These are phyloP conservation scores for Patella ulyssiponensis DNA, from an alignment of 2,888 invertebrate species.

Conservation along the genomic window DNA sequence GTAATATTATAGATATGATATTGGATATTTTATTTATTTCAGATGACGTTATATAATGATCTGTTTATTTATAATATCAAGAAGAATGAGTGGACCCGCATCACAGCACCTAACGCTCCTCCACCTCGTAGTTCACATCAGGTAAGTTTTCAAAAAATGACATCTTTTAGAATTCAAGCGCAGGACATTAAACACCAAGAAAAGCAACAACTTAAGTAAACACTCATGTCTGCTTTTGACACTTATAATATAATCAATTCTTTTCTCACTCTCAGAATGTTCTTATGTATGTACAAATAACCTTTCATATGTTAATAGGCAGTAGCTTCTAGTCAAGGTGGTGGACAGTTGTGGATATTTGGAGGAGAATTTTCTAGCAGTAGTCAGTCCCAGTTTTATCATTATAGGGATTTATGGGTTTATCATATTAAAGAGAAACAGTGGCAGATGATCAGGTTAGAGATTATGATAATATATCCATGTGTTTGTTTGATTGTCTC, in stretches of 20 bases:
- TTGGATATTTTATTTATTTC: conserved; percentile 63
- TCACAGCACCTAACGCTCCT: conserved; percentile 88
- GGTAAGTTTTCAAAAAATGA: conserved; percentile 52
- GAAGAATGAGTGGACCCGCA: conserved; percentile 84
- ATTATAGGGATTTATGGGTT: conserved; percentile 93
- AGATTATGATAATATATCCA: neutral
- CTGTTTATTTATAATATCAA: conserved; percentile 85
- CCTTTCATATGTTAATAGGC: conserved; percentile 72
- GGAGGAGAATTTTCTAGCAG: conserved; percentile 95
- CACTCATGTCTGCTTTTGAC: too few species aligned
- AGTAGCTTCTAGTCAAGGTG: conserved; percentile 81
- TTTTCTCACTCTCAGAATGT: too few species aligned
- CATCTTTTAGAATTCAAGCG: too few species aligned
- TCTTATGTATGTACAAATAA: too few species aligned
- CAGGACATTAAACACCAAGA: too few species aligned
- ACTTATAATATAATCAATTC: too few species aligned
- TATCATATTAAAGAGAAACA: conserved; percentile 79
- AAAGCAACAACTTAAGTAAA: too few species aligned
- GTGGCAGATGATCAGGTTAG: conserved; percentile 84
- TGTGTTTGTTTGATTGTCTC: too few species aligned
- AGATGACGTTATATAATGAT: conserved; percentile 90
- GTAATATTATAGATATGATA: neutral
- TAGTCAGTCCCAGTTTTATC: conserved; percentile 91
- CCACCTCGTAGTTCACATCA: conserved; percentile 93
- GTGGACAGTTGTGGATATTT: conserved; percentile 85